Conservation (phyloP, 2,113 vertebrate genomes). For the Aegypius monachus region DNA sequence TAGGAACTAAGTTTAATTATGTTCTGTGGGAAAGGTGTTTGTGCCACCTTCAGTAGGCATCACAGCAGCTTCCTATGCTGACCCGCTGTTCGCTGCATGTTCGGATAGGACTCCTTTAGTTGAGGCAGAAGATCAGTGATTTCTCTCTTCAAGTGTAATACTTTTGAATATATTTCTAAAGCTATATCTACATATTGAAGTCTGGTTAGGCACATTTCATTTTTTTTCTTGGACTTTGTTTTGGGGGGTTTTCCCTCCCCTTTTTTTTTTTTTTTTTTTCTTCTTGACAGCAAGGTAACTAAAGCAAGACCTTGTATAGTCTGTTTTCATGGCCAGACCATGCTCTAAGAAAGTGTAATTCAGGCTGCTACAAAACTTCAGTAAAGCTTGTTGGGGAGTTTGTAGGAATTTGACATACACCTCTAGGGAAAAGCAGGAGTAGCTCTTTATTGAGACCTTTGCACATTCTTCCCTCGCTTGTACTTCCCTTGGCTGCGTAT, state of each 20-base stretch:
- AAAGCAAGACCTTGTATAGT: not conserved
- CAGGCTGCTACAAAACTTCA: not conserved
- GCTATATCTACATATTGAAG: not conserved
- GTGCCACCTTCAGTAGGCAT: not conserved
- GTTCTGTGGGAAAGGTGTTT: not conserved
- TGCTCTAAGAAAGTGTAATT: not conserved
- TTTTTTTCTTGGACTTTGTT: not conserved
- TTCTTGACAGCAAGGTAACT: not conserved
- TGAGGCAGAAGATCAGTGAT: not conserved
- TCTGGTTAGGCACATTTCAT: not conserved
- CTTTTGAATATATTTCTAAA: not conserved
- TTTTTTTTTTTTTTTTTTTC: not conserved
- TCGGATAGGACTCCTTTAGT: not conserved
- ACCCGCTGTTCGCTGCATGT: not conserved
- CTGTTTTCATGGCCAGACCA: not conserved
- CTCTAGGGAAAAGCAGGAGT: not conserved
- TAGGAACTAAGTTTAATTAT: not conserved
- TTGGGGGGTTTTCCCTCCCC: fast-evolving
- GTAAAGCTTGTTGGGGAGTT: not conserved
- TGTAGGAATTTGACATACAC: not conserved
- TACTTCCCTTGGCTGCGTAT: not conserved
- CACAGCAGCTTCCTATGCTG: not conserved
- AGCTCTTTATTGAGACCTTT: not conserved
- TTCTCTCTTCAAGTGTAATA: not conserved
- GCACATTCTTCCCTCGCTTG: not conserved